Evolutionary conservation across 2,888 invertebrate species (phyloP).

Genomic region (Synanthedon andrenaeformis): DNA sequence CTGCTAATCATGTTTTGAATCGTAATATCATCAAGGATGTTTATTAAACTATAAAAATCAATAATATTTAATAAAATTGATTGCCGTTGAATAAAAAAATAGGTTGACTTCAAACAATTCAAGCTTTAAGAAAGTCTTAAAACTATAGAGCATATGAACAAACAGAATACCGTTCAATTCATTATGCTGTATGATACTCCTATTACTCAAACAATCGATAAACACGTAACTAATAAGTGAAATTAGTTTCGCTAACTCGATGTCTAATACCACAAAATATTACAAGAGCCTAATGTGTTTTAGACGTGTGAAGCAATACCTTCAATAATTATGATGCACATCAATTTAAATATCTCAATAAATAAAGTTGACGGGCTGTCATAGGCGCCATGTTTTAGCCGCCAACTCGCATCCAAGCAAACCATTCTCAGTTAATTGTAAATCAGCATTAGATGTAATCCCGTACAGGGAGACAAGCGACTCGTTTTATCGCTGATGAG

Average conservation of each 20-base stretch:
- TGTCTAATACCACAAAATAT: not conserved
- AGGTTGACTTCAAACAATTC: too few relatives aligned
- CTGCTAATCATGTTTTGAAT: too few relatives aligned
- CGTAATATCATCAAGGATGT: too few relatives aligned
- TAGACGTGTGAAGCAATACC: not conserved
- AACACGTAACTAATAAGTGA: not conserved
- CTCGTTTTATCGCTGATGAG: conserved; percentile 35
- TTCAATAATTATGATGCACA: conserved; percentile 2
- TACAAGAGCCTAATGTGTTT: not conserved
- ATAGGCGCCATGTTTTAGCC: not conserved
- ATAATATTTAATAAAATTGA: too few relatives aligned
- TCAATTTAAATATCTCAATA: conserved; percentile 6
- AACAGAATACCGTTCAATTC: too few relatives aligned
- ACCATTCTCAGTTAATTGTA: conserved; percentile 7
- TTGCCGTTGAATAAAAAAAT: too few relatives aligned
- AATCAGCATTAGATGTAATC: conserved; percentile 22
- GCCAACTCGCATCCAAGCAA: not conserved
- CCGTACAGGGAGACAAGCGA: conserved; percentile 22
- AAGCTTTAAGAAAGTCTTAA: too few relatives aligned
- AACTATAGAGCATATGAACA: too few relatives aligned
- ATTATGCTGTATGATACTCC: too few relatives aligned
- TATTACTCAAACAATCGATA: too few relatives aligned
- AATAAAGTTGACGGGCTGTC: conserved; percentile 6
- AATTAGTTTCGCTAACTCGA: not conserved
- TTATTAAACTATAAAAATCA: too few relatives aligned